phyloP scores from a whole-genome alignment of 2,888 invertebrate species.

The Clivina fossor region DNA sequence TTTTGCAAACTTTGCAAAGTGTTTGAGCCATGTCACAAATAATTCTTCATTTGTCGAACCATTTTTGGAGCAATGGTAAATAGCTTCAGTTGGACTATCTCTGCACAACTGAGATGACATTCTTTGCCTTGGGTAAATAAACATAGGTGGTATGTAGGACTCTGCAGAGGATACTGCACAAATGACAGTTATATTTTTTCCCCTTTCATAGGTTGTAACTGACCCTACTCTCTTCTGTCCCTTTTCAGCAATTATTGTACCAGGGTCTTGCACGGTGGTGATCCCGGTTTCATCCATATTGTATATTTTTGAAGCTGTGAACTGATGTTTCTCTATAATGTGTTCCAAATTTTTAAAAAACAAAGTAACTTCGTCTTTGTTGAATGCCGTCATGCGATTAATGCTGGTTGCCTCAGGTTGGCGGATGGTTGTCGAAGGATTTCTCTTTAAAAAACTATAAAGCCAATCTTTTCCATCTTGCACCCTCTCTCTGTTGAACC shows the following conservation, averaged over 20 bases:
- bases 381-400: slow-evolving; percentile 42
- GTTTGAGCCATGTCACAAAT: slow-evolving; percentile 25
- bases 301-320: slow-evolving; percentile 41
- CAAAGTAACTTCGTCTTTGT: slow-evolving; percentile 39
- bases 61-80: slow-evolving; percentile 28
- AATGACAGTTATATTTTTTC: slow-evolving; percentile 46
- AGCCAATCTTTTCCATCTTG: slow-evolving; percentile 37
- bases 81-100: slow-evolving; percentile 22
- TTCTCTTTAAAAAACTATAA: slow-evolving; percentile 38
- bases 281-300: slow-evolving; percentile 53
- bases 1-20: slow-evolving; percentile 24
- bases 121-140: slow-evolving; percentile 26
- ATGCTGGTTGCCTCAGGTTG: slow-evolving; percentile 45
- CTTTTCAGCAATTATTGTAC: slow-evolving; percentile 48
- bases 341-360: slow-evolving; percentile 42
- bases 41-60: slow-evolving; percentile 29
- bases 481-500: slow-evolving; percentile 5
- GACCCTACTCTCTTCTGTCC: slow-evolving; percentile 51
- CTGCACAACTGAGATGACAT: slow-evolving; percentile 13
- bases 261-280: slow-evolving; percentile 49
- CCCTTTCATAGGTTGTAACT: slow-evolving; percentile 50
- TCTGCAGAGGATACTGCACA: slow-evolving; percentile 26
- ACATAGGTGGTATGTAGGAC: slow-evolving; percentile 24
- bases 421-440: slow-evolving; percentile 39
- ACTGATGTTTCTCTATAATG: slow-evolving; percentile 38